Evolutionary conservation across 64 coral and sea anemone genomes (phyloP).

Genomic region (Hydrozoanthus tunicans): DNA sequence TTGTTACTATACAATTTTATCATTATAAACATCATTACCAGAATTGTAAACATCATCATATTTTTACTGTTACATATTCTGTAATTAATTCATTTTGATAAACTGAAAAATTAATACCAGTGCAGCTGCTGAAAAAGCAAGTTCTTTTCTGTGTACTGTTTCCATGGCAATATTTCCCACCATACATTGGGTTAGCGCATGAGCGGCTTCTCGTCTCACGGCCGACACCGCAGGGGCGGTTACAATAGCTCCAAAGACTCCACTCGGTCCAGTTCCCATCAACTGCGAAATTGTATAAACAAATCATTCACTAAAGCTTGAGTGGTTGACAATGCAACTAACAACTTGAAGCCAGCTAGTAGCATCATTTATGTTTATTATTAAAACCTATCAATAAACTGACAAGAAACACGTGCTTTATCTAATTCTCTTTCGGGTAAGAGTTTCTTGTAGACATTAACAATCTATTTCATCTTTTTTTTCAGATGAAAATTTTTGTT

Average conservation of each 20-base stretch:
- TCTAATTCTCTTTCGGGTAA: too few relatives aligned
- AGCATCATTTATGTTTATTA: too few relatives aligned
- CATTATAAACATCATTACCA: too few relatives aligned
- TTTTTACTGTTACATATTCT: background rate
- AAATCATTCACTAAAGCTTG: background rate
- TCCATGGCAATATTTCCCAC: background rate
- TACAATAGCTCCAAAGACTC: slow-evolving; percentile 20
- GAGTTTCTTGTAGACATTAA: too few relatives aligned
- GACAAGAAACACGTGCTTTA: too few relatives aligned
- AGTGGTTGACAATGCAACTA: background rate
- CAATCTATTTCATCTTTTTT: too few relatives aligned
- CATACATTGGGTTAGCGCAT: slow-evolving; percentile 30
- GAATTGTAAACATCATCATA: background rate
- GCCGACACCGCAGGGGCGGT: slow-evolving; percentile 11
- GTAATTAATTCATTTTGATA: background rate
- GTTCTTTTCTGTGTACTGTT: background rate
- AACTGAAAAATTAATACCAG: background rate
- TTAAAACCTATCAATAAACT: too few relatives aligned
- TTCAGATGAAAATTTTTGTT: too few relatives aligned
- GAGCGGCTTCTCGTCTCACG: slow-evolving; percentile 22
- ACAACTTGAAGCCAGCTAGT: background rate
- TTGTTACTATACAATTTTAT: too few relatives aligned
- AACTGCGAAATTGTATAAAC: background rate
- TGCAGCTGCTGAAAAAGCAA: background rate
- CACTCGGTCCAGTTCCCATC: slow-evolving; percentile 40